Evolutionary conservation across 2,113 vertebrate genomes (phyloP).

Genomic region (Saguinus imperator): DNA sequence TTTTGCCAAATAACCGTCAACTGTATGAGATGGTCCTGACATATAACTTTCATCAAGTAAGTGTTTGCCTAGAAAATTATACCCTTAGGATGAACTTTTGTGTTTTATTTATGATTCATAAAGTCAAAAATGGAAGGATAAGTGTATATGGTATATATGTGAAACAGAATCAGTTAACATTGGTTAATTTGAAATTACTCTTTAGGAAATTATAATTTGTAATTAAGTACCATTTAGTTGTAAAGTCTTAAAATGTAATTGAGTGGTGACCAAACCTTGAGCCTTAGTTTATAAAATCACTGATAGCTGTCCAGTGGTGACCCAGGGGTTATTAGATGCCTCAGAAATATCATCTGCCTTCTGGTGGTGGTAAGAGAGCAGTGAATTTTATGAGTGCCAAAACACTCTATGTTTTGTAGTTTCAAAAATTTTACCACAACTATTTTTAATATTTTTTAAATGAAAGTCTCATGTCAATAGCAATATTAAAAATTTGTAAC

Average conservation of each 20-base stretch:
- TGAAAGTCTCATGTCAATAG: neutral
- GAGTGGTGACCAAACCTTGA: neutral
- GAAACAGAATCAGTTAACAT: neutral
- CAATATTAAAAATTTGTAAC: neutral
- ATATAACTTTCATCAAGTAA: constrained; percentile 96
- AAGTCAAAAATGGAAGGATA: neutral
- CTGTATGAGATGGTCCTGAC: constrained; percentile 96
- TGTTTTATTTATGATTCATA: constrained; percentile 7
- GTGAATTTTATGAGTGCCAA: neutral
- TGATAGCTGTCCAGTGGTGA: neutral
- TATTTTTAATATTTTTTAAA: neutral
- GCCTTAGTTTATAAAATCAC: neutral
- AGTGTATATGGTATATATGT: neutral
- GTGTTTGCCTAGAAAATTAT: constrained; percentile 27
- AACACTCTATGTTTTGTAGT: neutral
- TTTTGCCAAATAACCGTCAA: constrained; percentile 96
- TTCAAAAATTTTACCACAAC: neutral
- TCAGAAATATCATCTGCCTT: neutral
- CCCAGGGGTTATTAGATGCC: neutral
- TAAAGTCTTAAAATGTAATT: neutral
- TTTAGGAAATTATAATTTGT: neutral
- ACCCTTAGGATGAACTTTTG: neutral
- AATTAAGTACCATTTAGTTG: neutral
- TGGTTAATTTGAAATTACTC: neutral
- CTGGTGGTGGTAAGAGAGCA: neutral